A percentile compares a stretch with the other conserved stretches of the same genome.
These are phyloP conservation scores for Drosophila bocki DNA, from an alignment of 1,140 invertebrate species.

Conservation along the genomic window DNA sequence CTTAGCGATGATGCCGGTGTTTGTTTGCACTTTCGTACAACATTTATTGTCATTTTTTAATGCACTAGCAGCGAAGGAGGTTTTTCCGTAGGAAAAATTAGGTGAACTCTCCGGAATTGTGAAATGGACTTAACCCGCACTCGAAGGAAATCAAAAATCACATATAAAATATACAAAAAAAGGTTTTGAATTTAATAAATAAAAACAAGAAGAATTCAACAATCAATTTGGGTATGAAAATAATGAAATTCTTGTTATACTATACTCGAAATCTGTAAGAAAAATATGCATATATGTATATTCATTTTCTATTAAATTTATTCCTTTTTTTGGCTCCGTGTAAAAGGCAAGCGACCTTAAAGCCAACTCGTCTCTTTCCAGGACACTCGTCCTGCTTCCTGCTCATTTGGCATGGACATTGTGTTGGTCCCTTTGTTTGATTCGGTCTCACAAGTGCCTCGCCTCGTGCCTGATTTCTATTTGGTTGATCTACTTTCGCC, in stretches of 20 bases:
- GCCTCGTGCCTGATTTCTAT: constrained; percentile 58
- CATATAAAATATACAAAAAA: not conserved
- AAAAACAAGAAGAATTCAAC: too few relatives aligned
- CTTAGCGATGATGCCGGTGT: constrained; percentile 17
- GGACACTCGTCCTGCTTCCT: constrained; percentile 18
- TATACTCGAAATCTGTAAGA: too few relatives aligned
- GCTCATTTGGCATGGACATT: constrained; percentile 64
- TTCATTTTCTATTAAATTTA: not conserved
- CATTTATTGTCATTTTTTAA: constrained; percentile 34
- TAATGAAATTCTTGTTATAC: too few relatives aligned
- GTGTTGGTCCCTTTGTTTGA: constrained; percentile 54
- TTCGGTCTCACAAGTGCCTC: constrained; percentile 46
- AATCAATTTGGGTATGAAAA: too few relatives aligned
- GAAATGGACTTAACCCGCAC: not conserved
- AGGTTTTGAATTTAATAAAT: too few relatives aligned
- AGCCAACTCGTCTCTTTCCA: constrained; percentile 11
- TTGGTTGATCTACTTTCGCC: constrained; percentile 51
- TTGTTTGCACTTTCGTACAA: constrained; percentile 25
- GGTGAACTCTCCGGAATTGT: constrained; percentile 1
- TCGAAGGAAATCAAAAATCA: not conserved
- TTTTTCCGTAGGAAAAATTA: not conserved
- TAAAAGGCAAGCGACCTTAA: not conserved
- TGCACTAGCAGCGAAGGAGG: not conserved
- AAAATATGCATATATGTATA: too few relatives aligned
- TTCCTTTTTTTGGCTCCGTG: not conserved